Evolutionary conservation across 2,888 invertebrate species (phyloP).

Genomic region (Busseola fusca): DNA sequence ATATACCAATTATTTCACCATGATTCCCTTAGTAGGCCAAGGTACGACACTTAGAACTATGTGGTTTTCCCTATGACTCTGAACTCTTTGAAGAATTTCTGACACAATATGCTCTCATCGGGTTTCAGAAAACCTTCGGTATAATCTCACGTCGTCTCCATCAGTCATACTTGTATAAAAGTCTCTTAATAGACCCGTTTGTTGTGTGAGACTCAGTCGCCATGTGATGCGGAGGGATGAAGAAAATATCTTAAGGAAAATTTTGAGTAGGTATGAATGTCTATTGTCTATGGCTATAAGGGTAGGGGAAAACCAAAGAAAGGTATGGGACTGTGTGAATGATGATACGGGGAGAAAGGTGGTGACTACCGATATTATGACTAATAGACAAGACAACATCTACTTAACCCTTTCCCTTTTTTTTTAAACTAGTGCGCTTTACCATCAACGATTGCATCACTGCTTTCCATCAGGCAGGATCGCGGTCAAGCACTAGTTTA

Average conservation of each 20-base stretch:
- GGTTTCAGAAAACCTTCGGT: neutral
- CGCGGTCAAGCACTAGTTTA: too few relatives aligned
- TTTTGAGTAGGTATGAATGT: neutral
- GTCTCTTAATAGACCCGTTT: neutral
- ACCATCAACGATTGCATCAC: too few relatives aligned
- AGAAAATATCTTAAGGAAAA: neutral
- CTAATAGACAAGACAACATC: too few relatives aligned
- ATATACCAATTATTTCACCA: slow-evolving; percentile 6
- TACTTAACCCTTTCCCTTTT: too few relatives aligned
- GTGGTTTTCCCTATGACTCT: slow-evolving; percentile 2
- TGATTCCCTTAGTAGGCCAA: slow-evolving; percentile 14
- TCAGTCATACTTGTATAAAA: neutral
- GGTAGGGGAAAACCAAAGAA: neutral
- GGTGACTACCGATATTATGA: neutral
- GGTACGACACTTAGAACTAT: neutral
- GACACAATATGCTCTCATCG: neutral
- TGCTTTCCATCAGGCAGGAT: too few relatives aligned
- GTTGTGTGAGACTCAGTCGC: neutral
- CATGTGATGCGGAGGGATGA: neutral
- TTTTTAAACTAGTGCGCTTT: too few relatives aligned
- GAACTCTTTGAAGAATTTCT: neutral
- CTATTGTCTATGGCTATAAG: neutral
- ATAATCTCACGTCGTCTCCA: neutral
- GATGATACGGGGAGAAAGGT: neutral
- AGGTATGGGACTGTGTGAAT: neutral